Conservation (phyloP, 2,888 invertebrate genomes). For the Torymus aiolomorphi region DNA sequence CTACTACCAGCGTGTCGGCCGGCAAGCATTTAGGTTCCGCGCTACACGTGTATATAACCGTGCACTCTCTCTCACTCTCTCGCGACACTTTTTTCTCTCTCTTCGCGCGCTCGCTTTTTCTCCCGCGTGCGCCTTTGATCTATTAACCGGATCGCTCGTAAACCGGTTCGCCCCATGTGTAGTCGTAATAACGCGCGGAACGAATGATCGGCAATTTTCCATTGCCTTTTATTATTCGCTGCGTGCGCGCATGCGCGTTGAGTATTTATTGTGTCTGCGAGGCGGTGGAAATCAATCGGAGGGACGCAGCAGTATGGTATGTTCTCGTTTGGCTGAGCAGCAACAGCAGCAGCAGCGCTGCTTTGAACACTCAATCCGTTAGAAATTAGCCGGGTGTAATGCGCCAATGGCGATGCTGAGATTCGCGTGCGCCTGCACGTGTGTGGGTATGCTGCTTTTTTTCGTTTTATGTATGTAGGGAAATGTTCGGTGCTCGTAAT, state of each 20-base stretch:
- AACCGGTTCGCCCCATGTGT: constrained; percentile 40
- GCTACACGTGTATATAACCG: constrained; percentile 15
- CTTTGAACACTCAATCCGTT: constrained; percentile 13
- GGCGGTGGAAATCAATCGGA: constrained; percentile 37
- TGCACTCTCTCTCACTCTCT: background rate
- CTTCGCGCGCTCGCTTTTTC: background rate
- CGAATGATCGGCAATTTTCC: constrained; percentile 42
- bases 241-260: background rate
- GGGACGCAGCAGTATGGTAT: background rate
- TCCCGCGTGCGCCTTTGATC: constrained; percentile 37
- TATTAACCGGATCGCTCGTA: constrained; percentile 50
- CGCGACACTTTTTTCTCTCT: background rate
- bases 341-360: background rate
- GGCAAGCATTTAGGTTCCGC: constrained; percentile 18
- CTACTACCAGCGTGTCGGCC: constrained; percentile 5
- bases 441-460: too few relatives aligned
- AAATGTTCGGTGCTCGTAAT: background rate
- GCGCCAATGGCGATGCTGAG: constrained; percentile 5
- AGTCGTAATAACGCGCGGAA: constrained; percentile 40
- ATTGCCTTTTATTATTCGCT: constrained; percentile 43
- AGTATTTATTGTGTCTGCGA: constrained; percentile 23
- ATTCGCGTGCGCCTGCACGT: background rate
- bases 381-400: too few relatives aligned
- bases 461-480: too few relatives aligned
- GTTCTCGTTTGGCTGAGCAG: background rate